phyloP scores from a whole-genome alignment of 1,140 invertebrate genomes.

The Sesamia nonagrioides region DNA sequence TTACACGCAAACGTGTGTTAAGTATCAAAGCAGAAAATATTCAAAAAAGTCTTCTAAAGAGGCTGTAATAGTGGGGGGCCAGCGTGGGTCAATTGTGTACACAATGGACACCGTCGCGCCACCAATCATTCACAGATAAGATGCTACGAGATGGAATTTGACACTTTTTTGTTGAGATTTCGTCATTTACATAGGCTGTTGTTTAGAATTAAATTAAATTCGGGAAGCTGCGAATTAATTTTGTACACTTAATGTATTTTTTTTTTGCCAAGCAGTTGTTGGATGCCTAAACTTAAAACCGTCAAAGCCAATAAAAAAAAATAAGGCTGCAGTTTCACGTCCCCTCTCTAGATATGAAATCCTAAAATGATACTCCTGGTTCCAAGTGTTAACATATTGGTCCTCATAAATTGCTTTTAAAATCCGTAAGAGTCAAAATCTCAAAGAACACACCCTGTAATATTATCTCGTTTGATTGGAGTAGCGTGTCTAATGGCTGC shows the following conservation, averaged over 20 bases:
- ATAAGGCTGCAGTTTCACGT: too few relatives aligned
- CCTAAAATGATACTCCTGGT: too few relatives aligned
- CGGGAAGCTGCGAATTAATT: not conserved
- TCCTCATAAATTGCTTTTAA: too few relatives aligned
- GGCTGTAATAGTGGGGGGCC: constrained; percentile 33
- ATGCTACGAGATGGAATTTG: constrained; percentile 60
- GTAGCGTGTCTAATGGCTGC: constrained; percentile 57
- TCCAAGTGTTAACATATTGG: too few relatives aligned
- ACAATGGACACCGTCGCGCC: constrained; percentile 57
- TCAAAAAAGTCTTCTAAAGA: not conserved
- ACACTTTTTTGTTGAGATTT: constrained; percentile 57
- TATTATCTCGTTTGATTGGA: constrained; percentile 57
- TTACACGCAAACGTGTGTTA: not conserved
- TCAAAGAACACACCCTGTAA: constrained; percentile 51
- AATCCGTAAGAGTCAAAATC: not conserved
- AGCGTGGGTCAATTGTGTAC: constrained; percentile 53
- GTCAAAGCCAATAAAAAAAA: too few relatives aligned
- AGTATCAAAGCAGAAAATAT: constrained; percentile 12
- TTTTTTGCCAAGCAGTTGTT: too few relatives aligned
- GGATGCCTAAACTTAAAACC: too few relatives aligned
- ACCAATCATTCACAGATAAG: constrained; percentile 60
- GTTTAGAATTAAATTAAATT: not conserved
- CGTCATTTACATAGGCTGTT: constrained; percentile 24
- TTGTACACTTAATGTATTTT: too few relatives aligned
- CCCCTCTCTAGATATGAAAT: too few relatives aligned